These are phyloP conservation scores for Aeoliscus strigatus DNA, from an alignment of 2,797 vertebrate genomes.

Conservation along the genomic window DNA sequence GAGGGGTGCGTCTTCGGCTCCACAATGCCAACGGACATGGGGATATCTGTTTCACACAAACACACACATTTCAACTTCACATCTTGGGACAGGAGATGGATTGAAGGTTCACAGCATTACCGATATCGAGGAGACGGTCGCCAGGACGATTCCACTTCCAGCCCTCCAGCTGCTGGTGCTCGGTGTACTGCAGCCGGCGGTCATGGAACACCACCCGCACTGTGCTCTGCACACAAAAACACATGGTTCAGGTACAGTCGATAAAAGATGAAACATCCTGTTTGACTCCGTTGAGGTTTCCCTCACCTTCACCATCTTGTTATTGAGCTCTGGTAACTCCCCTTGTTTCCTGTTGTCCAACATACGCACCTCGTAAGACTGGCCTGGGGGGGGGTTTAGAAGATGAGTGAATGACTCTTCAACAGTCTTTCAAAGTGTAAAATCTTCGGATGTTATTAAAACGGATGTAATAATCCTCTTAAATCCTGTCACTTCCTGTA, in stretches of 20 bases:
- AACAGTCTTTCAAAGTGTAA: too few species aligned
- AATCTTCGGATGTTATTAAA: too few species aligned
- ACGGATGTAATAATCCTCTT: too few species aligned
- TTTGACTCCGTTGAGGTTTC: background rate
- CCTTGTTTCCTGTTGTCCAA: constrained; percentile 92
- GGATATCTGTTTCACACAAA: constrained; percentile 80
- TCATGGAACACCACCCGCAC: constrained; percentile 81
- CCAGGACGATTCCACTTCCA: constrained; percentile 83
- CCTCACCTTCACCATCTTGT: constrained; percentile 92
- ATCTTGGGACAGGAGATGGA: constrained; percentile 7
- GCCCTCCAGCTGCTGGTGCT: constrained; percentile 84
- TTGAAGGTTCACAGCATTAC: constrained; percentile 55
- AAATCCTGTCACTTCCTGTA: too few species aligned
- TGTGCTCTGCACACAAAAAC: constrained; percentile 66
- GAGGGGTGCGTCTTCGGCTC: constrained; percentile 91
- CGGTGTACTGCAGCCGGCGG: constrained; percentile 79
- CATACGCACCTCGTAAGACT: constrained; percentile 96
- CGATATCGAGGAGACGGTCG: constrained; percentile 82
- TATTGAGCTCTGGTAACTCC: constrained; percentile 89
- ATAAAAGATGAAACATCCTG: background rate
- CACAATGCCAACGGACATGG: constrained; percentile 94
- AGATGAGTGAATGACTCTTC: too few species aligned
- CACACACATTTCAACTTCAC: constrained; percentile 19
- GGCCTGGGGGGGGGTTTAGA: constrained; percentile 72
- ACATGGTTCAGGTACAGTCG: constrained; percentile 3